Conservation (phyloP, 2,797 vertebrate genomes). For the Pangasius krempfi region DNA sequence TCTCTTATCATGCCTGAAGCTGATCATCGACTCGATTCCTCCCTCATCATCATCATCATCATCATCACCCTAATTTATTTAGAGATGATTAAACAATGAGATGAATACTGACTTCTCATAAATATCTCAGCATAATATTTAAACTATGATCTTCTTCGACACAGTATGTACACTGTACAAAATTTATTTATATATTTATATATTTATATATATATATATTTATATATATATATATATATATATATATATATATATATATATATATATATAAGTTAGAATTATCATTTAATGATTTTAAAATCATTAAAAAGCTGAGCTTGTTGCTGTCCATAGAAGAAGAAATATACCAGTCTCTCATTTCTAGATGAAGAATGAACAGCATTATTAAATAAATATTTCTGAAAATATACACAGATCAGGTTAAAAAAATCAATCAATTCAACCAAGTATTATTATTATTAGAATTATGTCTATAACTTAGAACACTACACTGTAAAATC, state of each 20-base stretch:
- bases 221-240: conserved; percentile 52
- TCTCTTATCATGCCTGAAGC: background rate
- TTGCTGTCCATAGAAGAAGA: conserved; percentile 38
- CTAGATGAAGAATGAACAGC: background rate
- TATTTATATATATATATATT: background rate
- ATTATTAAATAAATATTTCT: conserved; percentile 22
- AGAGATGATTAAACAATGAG: conserved; percentile 15
- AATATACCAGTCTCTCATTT: conserved; percentile 28
- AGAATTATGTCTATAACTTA: background rate
- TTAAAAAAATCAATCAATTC: background rate
- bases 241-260: background rate
- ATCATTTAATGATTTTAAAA: conserved; percentile 39
- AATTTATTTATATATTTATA: conserved; percentile 46
- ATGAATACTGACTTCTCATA: conserved; percentile 71
- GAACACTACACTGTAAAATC: background rate
- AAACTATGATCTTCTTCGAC: conserved; percentile 62
- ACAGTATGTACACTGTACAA: conserved; percentile 77
- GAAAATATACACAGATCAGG: conserved; percentile 31
- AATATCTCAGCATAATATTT: conserved; percentile 68
- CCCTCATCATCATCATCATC: background rate
- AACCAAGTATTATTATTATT: background rate
- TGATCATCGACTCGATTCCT: background rate
- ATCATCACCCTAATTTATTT: background rate
- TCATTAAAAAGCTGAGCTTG: conserved; percentile 8
- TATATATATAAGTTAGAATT: conserved; percentile 57